These are phyloP conservation scores for Drosophila fuyamai DNA, from an alignment of 1,140 invertebrate species.

Conservation along the genomic window DNA sequence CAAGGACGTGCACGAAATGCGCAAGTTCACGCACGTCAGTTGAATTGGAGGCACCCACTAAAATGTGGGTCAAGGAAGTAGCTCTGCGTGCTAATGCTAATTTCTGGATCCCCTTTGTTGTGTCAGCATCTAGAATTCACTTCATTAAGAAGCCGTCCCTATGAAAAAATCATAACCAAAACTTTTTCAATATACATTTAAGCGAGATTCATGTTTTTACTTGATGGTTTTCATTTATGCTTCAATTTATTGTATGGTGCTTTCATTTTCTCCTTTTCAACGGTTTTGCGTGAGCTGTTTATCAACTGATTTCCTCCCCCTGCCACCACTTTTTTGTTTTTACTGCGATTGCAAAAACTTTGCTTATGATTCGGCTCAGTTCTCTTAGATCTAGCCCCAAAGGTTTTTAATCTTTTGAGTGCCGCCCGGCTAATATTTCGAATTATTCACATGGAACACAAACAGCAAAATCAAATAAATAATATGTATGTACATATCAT, in stretches of 20 bases:
- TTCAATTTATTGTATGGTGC: conserved; percentile 25
- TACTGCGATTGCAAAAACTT: conserved; percentile 31
- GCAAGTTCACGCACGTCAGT: conserved; percentile 72
- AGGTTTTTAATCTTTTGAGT: conserved; percentile 54
- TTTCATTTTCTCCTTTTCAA: conserved; percentile 7
- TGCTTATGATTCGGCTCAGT: conserved; percentile 14
- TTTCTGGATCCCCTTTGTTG: conserved; percentile 63
- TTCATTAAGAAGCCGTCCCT: conserved; percentile 56
- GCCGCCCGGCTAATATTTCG: conserved; percentile 10
- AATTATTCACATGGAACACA: conserved; percentile 1
- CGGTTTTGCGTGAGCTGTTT: conserved; percentile 54
- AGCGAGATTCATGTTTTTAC: conserved; percentile 44
- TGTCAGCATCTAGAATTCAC: conserved; percentile 37
- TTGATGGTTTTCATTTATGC: conserved; percentile 46
- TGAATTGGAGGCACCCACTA: conserved; percentile 33
- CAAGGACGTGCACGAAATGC: conserved; percentile 73
- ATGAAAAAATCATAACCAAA: conserved; percentile 53
- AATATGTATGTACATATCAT: conserved; percentile 2
- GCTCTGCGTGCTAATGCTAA: conserved; percentile 57
- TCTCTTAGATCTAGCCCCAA: not conserved
- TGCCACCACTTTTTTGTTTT: conserved; percentile 3
- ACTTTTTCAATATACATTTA: conserved; percentile 75
- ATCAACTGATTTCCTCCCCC: conserved; percentile 28
- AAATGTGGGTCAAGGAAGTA: conserved; percentile 43
- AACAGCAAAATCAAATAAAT: conserved; percentile 11